A percentile compares a stretch with the other conserved stretches of the same genome.
Conservation (phyloP, 2,113 vertebrate species). For the Dicentrarchus labrax region DNA sequence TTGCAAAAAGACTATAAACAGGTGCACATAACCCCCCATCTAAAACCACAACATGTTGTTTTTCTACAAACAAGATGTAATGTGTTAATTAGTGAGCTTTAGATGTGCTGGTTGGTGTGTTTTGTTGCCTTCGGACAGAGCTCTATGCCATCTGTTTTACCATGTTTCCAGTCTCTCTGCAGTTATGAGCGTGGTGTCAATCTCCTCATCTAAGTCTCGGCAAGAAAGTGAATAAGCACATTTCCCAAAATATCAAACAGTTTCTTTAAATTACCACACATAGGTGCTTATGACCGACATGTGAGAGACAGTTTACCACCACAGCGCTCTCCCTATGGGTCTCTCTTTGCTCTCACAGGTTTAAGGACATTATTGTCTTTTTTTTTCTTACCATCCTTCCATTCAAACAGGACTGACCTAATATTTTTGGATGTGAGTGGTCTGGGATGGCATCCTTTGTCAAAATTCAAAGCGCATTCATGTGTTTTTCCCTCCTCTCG, state of each 20-base stretch:
- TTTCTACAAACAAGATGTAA: background rate
- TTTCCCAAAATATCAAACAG: background rate
- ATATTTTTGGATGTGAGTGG: constrained; percentile 42
- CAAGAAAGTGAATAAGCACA: background rate
- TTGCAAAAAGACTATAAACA: background rate
- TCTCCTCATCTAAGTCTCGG: background rate
- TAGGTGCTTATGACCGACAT: background rate
- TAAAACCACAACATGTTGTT: background rate
- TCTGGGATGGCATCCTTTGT: constrained; percentile 48
- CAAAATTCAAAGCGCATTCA: constrained; percentile 61
- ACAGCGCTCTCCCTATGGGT: background rate
- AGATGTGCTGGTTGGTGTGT: background rate
- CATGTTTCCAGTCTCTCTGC: background rate
- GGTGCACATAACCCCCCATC: background rate
- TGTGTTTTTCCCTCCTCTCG: constrained; percentile 18
- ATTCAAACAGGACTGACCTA: constrained; percentile 27
- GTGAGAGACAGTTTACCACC: background rate
- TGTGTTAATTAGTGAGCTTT: background rate
- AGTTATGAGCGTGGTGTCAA: background rate
- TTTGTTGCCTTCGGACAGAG: background rate
- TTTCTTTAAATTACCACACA: background rate
- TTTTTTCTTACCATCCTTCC: background rate
- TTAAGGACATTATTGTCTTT: background rate
- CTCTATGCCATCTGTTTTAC: background rate
- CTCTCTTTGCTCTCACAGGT: background rate